Conservation (phyloP, 2,888 invertebrate genomes). For the Ophion slaviceki region DNA sequence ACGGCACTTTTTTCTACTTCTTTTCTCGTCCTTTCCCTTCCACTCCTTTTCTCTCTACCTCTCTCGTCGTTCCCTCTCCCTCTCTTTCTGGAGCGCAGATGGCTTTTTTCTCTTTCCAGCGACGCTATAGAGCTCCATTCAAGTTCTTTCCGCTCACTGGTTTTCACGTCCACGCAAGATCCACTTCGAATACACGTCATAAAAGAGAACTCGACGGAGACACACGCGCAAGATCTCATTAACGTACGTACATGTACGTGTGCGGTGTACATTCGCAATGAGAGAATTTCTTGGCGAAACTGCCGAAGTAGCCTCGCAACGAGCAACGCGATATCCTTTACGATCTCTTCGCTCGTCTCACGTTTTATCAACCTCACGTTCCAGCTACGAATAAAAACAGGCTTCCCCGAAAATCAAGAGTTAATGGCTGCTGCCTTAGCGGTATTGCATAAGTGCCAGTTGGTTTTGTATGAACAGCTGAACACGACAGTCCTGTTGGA, state of each 20-base stretch:
- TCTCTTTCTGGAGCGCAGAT: slow-evolving; percentile 43
- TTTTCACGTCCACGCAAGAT: slow-evolving; percentile 48
- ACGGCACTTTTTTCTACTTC: slow-evolving; percentile 43
- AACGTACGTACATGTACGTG: slow-evolving; percentile 8
- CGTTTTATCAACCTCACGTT: slow-evolving; percentile 11
- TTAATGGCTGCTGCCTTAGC: neutral
- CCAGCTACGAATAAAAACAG: neutral
- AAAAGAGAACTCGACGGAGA: slow-evolving; percentile 19
- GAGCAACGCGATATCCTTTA: slow-evolving; percentile 38
- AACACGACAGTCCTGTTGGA: neutral
- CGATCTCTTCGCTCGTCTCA: slow-evolving; percentile 12
- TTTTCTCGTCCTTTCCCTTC: no score
- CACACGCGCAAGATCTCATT: neutral
- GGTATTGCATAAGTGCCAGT: neutral
- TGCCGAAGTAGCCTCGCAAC: slow-evolving; percentile 18
- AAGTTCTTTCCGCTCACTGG: slow-evolving; percentile 47
- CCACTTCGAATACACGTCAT: slow-evolving; percentile 21
- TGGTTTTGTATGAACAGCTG: neutral
- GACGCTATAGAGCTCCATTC: slow-evolving; percentile 60
- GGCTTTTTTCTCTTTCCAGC: slow-evolving; percentile 51
- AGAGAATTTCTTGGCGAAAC: slow-evolving; percentile 33
- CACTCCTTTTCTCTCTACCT: slow-evolving; percentile 2
- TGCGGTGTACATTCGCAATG: slow-evolving; percentile 31
- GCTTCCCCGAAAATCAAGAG: neutral
- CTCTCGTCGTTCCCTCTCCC: neutral